These are phyloP conservation scores for Drosophila acutilabella DNA, from an alignment of 2,888 invertebrate species.

Conservation along the genomic window DNA sequence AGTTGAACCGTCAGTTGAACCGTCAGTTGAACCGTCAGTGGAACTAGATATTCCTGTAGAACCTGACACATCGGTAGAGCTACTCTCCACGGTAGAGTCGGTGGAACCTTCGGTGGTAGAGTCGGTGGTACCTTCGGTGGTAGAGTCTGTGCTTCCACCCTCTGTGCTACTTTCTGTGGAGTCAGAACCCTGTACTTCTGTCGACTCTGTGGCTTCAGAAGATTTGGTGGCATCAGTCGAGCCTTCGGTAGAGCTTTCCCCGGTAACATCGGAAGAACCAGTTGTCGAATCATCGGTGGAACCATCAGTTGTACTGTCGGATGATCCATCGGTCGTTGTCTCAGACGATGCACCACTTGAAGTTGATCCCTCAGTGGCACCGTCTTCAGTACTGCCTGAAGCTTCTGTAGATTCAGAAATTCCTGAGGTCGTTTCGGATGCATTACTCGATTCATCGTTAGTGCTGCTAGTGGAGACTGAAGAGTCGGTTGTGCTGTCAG, in stretches of 20 bases:
- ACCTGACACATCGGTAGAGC: constrained; percentile 21
- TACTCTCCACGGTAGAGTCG: constrained; percentile 14
- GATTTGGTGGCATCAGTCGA: constrained; percentile 7
- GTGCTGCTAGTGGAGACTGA: constrained; percentile 4
- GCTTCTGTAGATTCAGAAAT: constrained; percentile 28
- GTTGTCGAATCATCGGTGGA: constrained; percentile 6
- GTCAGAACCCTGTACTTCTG: constrained; percentile 21
- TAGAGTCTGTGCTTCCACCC: constrained; percentile 12
- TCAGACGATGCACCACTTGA: constrained; percentile 1
- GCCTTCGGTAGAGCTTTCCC: constrained; percentile 7
- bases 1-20: constrained; percentile 14
- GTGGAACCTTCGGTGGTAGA: constrained; percentile 13
- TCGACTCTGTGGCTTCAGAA: constrained; percentile 29
- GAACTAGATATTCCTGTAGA: not conserved
- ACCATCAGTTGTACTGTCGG: constrained; percentile 8
- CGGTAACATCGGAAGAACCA: constrained; percentile 2
- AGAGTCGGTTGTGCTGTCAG: constrained; percentile 33
- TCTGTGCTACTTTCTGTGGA: constrained; percentile 33
- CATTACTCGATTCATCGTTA: constrained; percentile 19
- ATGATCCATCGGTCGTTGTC: constrained; percentile 2
- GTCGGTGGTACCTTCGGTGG: constrained; percentile 12
- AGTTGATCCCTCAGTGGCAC: constrained; percentile 22
- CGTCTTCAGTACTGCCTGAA: constrained; percentile 17
- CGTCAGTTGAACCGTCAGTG: constrained; percentile 17
- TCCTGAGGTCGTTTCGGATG: constrained; percentile 20